Conservation (phyloP, 2,797 vertebrate species). For the Crenichthys baileyi region DNA sequence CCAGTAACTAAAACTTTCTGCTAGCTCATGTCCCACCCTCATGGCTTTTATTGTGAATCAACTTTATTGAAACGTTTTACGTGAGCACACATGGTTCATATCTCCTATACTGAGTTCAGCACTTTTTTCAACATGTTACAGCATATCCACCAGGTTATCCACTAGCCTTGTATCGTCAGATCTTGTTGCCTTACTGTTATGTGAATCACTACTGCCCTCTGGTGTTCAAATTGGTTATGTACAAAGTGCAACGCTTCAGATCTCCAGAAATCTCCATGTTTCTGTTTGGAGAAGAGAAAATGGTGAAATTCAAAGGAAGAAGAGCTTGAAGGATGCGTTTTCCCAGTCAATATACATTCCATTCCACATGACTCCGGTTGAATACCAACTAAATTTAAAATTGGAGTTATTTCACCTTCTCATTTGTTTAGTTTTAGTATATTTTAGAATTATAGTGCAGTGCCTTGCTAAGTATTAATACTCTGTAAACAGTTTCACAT, state of each 20-base stretch:
- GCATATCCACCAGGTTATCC: slow-evolving; percentile 12
- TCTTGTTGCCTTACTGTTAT: slow-evolving; percentile 37
- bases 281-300: not conserved
- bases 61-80: slow-evolving; percentile 9
- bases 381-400: slow-evolving; percentile 2
- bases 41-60: slow-evolving; percentile 27
- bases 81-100: slow-evolving; percentile 14
- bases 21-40: slow-evolving; percentile 5
- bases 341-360: slow-evolving; percentile 2
- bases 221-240: slow-evolving; percentile 60
- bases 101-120: not conserved
- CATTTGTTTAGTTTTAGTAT: slow-evolving; percentile 20
- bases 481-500: not conserved
- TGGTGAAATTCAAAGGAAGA: not conserved
- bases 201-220: slow-evolving; percentile 73
- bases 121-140: not conserved
- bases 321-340: not conserved
- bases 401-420: not conserved
- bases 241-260: slow-evolving; percentile 32
- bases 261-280: slow-evolving; percentile 2
- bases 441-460: slow-evolving; percentile 11
- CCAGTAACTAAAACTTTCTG: slow-evolving; percentile 16
- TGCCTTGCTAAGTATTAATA: not conserved
- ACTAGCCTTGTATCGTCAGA: slow-evolving; percentile 30
- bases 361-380: slow-evolving; percentile 2